Percentiles rank a stretch among this genome's conserved stretches.
Evolutionary conservation across 2,888 invertebrate genomes (phyloP).

Genomic region (Cybosia mesomella): DNA sequence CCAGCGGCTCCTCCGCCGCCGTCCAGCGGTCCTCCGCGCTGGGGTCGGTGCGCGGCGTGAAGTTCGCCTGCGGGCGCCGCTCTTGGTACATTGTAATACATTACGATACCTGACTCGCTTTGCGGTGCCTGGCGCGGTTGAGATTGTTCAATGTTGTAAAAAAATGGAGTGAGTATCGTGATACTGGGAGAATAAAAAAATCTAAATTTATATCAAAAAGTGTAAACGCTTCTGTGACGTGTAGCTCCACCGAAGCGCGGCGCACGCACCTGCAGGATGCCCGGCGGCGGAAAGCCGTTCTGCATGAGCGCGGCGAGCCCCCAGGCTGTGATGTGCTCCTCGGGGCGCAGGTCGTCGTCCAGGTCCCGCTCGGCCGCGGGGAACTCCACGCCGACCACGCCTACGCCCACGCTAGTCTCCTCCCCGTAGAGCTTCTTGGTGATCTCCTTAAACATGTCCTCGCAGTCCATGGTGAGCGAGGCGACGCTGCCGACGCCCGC

Average conservation of each 20-base stretch:
- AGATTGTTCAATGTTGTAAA: too few species aligned
- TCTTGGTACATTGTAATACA: too few species aligned
- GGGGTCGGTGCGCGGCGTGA: slow-evolving; percentile 84
- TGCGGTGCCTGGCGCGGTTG: too few species aligned
- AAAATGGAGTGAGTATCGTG: too few species aligned
- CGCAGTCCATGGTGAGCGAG: slow-evolving; percentile 90
- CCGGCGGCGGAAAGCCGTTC: slow-evolving; percentile 90
- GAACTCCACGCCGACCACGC: slow-evolving; percentile 80
- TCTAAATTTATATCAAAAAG: too few species aligned
- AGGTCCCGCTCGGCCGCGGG: slow-evolving; percentile 83
- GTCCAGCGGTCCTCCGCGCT: slow-evolving; percentile 88
- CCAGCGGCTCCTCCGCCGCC: slow-evolving; percentile 90
- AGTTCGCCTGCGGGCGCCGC: slow-evolving; percentile 80
- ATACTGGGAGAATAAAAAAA: too few species aligned
- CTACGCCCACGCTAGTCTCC: slow-evolving; percentile 84
- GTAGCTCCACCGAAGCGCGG: too few species aligned
- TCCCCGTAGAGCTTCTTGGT: slow-evolving; percentile 96
- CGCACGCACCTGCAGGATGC: slow-evolving; percentile 83
- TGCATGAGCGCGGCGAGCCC: slow-evolving; percentile 93
- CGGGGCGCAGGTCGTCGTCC: slow-evolving; percentile 88
- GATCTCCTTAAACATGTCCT: slow-evolving; percentile 97
- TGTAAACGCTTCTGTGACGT: too few species aligned
- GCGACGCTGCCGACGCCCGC: slow-evolving; percentile 79
- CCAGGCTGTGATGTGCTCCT: slow-evolving; percentile 91
- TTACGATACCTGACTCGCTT: too few species aligned